Conservation (phyloP, 2,797 vertebrate species). For the Tenualosa ilisha region DNA sequence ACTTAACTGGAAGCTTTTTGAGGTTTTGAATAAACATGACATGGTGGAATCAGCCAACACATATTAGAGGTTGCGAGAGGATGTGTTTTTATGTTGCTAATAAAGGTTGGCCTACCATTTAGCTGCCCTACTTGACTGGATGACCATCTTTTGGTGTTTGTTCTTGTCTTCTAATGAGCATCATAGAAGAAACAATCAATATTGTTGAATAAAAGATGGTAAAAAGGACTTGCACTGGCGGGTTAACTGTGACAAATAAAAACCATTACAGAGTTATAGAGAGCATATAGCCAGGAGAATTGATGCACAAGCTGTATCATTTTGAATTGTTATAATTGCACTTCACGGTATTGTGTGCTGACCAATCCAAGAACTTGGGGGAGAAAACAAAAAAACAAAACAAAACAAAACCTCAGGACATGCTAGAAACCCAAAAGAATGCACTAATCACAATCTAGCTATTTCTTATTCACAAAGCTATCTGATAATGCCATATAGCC, state of each 20-base stretch:
- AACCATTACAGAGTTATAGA: not conserved
- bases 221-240: not conserved
- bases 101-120: not conserved
- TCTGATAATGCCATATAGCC: too few species aligned
- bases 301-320: not conserved
- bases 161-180: not conserved
- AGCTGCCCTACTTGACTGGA: not conserved
- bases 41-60: not conserved
- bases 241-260: not conserved
- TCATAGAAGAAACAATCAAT: not conserved
- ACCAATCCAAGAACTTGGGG: too few species aligned
- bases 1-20: not conserved
- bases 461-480: not conserved
- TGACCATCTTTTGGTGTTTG: not conserved
- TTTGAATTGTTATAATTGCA: not conserved
- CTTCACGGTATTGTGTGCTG: not conserved
- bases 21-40: conserved; percentile 1
- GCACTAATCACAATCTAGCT: too few species aligned
- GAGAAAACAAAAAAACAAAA: too few species aligned
- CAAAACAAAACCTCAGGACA: too few species aligned
- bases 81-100: not conserved
- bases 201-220: not conserved
- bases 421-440: too few species aligned
- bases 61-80: not conserved
- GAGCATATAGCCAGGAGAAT: not conserved